Conservation (phyloP, 1,140 invertebrate species). For the Melitaea cinxia region DNA sequence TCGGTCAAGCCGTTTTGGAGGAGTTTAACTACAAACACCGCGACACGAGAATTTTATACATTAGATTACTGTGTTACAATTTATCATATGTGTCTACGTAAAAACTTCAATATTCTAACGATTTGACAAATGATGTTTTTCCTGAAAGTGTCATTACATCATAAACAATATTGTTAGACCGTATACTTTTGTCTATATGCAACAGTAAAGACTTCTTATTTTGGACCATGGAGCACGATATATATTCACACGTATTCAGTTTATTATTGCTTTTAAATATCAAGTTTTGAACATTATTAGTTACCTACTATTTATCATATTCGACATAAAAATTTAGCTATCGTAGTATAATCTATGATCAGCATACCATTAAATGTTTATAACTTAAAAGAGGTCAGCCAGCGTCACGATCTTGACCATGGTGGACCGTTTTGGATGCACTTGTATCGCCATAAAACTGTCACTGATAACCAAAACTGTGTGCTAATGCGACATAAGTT, state of each 20-base stretch:
- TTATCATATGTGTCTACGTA: no score
- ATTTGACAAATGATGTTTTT: not conserved
- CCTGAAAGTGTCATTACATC: not conserved
- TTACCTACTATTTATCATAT: slow-evolving; percentile 5
- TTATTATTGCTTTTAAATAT: slow-evolving; percentile 1
- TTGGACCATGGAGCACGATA: not conserved
- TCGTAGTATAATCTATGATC: slow-evolving; percentile 14
- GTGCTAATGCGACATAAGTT: slow-evolving; percentile 50
- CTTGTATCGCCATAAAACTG: slow-evolving; percentile 52
- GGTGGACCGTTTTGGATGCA: slow-evolving; percentile 57
- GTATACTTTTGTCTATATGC: not conserved
- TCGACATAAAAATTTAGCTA: slow-evolving; percentile 7
- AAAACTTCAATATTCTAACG: no score
- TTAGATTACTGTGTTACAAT: no score
- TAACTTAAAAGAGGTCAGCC: slow-evolving; percentile 40
- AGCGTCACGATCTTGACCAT: slow-evolving; percentile 55
- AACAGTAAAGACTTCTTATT: not conserved
- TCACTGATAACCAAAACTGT: slow-evolving; percentile 60
- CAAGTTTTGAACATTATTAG: not conserved
- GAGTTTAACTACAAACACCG: no score
- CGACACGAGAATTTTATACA: no score
- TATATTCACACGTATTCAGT: not conserved
- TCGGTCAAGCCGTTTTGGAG: no score
- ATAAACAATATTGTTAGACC: not conserved
- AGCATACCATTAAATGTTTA: slow-evolving; percentile 31